phyloP scores from a whole-genome alignment of 2,797 vertebrate genomes.

The Ficedula albicollis region DNA sequence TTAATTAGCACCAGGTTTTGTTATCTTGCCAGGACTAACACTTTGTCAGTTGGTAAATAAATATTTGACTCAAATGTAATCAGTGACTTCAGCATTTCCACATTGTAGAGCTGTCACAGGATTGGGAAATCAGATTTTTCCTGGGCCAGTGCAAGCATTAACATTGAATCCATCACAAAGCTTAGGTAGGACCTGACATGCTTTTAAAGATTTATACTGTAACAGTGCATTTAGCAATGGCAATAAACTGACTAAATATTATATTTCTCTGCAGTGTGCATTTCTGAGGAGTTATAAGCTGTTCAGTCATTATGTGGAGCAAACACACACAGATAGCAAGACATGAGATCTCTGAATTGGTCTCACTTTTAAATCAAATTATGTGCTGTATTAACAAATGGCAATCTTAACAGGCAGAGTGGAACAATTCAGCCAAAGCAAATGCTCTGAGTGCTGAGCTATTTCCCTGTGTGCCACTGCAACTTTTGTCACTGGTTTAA shows the following conservation, averaged over 20 bases:
- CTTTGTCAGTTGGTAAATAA: slow-evolving; percentile 48
- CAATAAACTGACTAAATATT: slow-evolving; percentile 37
- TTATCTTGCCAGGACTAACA: background rate
- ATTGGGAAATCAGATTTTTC: slow-evolving; percentile 45
- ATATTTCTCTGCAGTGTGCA: background rate
- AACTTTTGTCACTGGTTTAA: background rate
- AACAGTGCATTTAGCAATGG: slow-evolving; percentile 30
- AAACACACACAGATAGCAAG: background rate
- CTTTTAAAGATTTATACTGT: slow-evolving; percentile 44
- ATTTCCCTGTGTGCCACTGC: background rate
- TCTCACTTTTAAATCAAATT: slow-evolving; percentile 36
- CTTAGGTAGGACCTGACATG: slow-evolving; percentile 19
- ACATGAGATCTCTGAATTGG: background rate
- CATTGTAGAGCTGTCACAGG: slow-evolving; percentile 18
- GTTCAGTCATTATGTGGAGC: background rate
- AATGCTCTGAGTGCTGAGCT: background rate
- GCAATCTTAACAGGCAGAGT: background rate
- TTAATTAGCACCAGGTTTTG: slow-evolving; percentile 37
- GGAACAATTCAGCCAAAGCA: background rate
- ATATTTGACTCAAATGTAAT: slow-evolving; percentile 45
- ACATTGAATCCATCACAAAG: slow-evolving; percentile 31
- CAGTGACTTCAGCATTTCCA: slow-evolving; percentile 46
- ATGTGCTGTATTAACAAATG: slow-evolving; percentile 1
- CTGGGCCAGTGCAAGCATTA: slow-evolving; percentile 15
- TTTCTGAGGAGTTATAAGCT: background rate